These are phyloP conservation scores for Arremon brunneinucha DNA, from an alignment of 2,797 vertebrate species.

Conservation along the genomic window DNA sequence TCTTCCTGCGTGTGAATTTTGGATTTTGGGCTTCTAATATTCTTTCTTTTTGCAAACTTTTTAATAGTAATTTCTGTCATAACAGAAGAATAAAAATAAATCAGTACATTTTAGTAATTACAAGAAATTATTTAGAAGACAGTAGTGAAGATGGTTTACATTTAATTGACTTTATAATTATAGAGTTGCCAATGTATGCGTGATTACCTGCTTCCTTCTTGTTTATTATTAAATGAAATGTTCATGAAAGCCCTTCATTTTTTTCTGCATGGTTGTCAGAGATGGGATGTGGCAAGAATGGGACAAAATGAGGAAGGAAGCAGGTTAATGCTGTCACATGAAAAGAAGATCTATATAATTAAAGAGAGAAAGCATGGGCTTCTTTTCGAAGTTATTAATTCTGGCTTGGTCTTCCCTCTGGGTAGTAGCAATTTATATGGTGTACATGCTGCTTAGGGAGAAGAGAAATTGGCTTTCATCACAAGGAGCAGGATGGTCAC, in stretches of 20 bases:
- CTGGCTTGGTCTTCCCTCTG: not conserved
- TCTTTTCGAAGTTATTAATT: conserved; percentile 2
- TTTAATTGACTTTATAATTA: conserved; percentile 51
- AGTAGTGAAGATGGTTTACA: conserved; percentile 19
- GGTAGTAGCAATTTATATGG: not conserved
- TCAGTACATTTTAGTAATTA: not conserved
- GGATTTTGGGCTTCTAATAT: not conserved
- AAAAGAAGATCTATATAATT: conserved; percentile 7
- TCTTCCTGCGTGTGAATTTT: not conserved
- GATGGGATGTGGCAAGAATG: not conserved
- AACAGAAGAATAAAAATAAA: not conserved
- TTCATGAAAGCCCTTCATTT: conserved; percentile 6
- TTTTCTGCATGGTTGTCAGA: not conserved
- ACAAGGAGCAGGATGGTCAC: not conserved
- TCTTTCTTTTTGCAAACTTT: not conserved
- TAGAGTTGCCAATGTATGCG: not conserved
- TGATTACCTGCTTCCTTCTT: conserved; percentile 22
- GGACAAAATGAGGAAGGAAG: conserved; percentile 28
- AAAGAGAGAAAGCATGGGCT: not conserved
- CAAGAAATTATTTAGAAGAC: conserved; percentile 34
- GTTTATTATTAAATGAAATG: not conserved
- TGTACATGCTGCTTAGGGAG: not conserved
- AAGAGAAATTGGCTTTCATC: not conserved
- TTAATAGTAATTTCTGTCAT: not conserved
- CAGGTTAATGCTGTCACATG: not conserved